Conservation (phyloP, 2,113 vertebrate genomes). For the Myrmophylax atrothorax region DNA sequence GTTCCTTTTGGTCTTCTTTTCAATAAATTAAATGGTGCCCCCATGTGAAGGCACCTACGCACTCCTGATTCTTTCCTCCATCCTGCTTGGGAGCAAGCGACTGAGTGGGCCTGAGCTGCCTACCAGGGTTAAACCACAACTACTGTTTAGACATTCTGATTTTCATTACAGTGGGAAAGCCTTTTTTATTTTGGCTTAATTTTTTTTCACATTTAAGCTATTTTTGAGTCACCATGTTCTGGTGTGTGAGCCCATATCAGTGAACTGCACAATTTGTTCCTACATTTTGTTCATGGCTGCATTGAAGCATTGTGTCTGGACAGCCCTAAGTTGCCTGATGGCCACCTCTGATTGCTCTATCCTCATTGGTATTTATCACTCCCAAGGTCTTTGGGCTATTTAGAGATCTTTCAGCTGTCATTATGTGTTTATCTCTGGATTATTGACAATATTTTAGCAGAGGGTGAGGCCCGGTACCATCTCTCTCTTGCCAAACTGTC, state of each 20-base stretch:
- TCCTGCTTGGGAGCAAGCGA: fast-evolving
- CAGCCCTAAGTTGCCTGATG: neutral
- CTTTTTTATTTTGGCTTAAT: neutral
- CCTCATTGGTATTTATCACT: neutral
- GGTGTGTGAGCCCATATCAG: neutral
- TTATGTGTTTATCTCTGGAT: neutral
- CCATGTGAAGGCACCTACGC: neutral
- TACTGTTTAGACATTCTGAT: neutral
- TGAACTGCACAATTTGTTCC: neutral
- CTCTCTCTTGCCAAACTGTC: neutral
- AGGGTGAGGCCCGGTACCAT: neutral
- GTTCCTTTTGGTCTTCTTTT: neutral
- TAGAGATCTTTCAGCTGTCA: neutral
- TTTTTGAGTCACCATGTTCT: neutral
- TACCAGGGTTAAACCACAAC: neutral
- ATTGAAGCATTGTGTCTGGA: neutral
- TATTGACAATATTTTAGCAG: neutral
- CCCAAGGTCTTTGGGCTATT: neutral
- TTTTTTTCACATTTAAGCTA: neutral
- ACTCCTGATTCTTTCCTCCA: neutral
- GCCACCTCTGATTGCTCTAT: neutral
- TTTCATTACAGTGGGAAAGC: neutral
- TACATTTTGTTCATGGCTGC: neutral
- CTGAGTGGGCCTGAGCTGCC: neutral
- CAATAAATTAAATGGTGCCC: neutral